Conservation (phyloP, 92 coral and sea anemone species). For the Virgularia gustaviana region DNA sequence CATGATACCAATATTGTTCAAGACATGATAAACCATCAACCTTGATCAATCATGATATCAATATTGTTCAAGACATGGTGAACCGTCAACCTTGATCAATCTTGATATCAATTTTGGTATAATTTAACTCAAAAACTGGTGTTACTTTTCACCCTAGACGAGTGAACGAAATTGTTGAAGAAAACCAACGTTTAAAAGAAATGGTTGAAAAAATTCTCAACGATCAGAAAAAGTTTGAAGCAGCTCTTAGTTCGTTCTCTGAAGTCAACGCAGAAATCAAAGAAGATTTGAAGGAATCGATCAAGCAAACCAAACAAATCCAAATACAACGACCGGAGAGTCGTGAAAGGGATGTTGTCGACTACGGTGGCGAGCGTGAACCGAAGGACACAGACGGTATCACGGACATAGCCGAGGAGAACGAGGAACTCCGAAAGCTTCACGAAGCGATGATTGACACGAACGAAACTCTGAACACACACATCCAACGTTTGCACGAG, state of each 20-base stretch:
- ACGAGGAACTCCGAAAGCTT: slow-evolving; percentile 32
- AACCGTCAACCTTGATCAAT: too few species aligned
- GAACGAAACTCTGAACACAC: slow-evolving; percentile 24
- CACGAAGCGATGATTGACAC: slow-evolving; percentile 40
- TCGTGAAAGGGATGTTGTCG: neutral
- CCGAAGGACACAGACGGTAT: slow-evolving; percentile 6
- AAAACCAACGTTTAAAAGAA: slow-evolving; percentile 52
- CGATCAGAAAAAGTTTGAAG: slow-evolving; percentile 47
- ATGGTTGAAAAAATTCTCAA: slow-evolving; percentile 55
- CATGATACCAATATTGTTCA: too few species aligned
- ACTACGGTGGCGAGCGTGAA: neutral
- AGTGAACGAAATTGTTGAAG: slow-evolving; percentile 47
- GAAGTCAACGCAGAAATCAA: slow-evolving; percentile 27
- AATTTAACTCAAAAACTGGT: neutral
- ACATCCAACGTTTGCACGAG: slow-evolving; percentile 23
- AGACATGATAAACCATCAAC: too few species aligned
- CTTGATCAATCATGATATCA: too few species aligned
- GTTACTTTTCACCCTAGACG: slow-evolving; percentile 14
- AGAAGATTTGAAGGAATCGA: slow-evolving; percentile 23
- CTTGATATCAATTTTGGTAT: too few species aligned
- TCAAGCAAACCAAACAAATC: slow-evolving; percentile 26
- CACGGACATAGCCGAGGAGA: too few species aligned
- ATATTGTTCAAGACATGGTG: too few species aligned
- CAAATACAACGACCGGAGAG: slow-evolving; percentile 14
- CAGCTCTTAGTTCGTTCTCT: slow-evolving; percentile 29